These are phyloP conservation scores for Meteorus colon DNA, from an alignment of 2,888 invertebrate genomes.

Conservation along the genomic window DNA sequence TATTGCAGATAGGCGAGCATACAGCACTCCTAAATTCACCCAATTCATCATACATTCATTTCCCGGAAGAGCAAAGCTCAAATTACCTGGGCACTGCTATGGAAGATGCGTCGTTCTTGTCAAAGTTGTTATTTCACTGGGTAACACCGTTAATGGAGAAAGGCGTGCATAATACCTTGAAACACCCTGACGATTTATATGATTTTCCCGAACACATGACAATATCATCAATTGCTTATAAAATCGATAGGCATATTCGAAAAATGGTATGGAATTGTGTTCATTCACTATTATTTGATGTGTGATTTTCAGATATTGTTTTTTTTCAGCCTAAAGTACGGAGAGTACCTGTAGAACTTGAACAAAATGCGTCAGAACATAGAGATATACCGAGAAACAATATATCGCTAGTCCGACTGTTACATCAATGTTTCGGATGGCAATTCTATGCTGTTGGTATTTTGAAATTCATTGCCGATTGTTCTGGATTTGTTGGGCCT, in stretches of 20 bases:
- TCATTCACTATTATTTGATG: background rate
- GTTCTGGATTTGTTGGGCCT: slow-evolving; percentile 91
- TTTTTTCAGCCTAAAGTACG: slow-evolving; percentile 48
- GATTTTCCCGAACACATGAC: slow-evolving; percentile 83
- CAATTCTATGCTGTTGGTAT: slow-evolving; percentile 91
- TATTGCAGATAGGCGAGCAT: slow-evolving; percentile 76
- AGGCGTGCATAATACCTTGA: slow-evolving; percentile 83
- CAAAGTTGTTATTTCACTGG: slow-evolving; percentile 90
- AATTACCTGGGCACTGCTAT: slow-evolving; percentile 87
- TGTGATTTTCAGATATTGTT: slow-evolving; percentile 11
- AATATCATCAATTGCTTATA: slow-evolving; percentile 78
- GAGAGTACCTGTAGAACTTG: slow-evolving; percentile 37
- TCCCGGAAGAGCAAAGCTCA: slow-evolving; percentile 80
- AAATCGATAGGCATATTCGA: slow-evolving; percentile 77
- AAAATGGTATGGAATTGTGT: slow-evolving; percentile 57
- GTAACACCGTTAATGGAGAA: slow-evolving; percentile 88
- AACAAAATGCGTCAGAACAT: slow-evolving; percentile 44
- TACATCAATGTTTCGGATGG: slow-evolving; percentile 85
- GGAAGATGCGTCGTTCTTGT: slow-evolving; percentile 82
- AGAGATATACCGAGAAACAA: slow-evolving; percentile 64
- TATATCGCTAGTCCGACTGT: slow-evolving; percentile 78
- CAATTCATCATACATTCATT: slow-evolving; percentile 77
- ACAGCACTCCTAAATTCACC: slow-evolving; percentile 76
- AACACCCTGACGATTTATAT: slow-evolving; percentile 86
- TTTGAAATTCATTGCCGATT: slow-evolving; percentile 87